Percentiles rank a stretch among this genome's conserved stretches.
Conservation (phyloP, 2,797 vertebrate species). For the Poeciliopsis turneri region DNA sequence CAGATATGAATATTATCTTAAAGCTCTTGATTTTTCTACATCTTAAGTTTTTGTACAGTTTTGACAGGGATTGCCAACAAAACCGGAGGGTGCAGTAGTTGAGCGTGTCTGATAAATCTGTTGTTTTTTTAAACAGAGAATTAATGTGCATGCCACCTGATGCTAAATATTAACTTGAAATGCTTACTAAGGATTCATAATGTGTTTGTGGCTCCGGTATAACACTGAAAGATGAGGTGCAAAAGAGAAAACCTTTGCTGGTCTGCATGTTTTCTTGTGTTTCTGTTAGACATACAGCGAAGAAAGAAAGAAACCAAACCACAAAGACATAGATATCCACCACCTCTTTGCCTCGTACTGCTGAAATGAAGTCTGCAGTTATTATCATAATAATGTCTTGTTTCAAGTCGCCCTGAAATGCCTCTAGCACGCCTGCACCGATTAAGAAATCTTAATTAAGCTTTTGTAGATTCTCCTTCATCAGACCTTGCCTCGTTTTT, state of each 20-base stretch:
- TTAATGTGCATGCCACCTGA: not conserved
- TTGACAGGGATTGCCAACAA: not conserved
- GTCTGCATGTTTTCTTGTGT: slow-evolving; percentile 17
- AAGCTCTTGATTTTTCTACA: not conserved
- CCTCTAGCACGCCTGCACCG: slow-evolving; percentile 74
- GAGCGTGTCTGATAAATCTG: not conserved
- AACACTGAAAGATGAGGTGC: slow-evolving; percentile 1
- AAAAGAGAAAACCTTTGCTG: not conserved
- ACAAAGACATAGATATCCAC: slow-evolving; percentile 31
- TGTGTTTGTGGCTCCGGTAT: not conserved
- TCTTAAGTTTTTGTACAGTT: not conserved
- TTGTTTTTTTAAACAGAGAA: not conserved
- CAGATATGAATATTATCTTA: not conserved
- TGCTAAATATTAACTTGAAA: not conserved
- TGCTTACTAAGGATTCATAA: not conserved
- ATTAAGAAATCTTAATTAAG: slow-evolving; percentile 84
- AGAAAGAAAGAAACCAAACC: slow-evolving; percentile 48
- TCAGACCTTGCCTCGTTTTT: slow-evolving; percentile 73
- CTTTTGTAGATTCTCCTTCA: slow-evolving; percentile 81
- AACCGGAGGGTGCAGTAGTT: not conserved
- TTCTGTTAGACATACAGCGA: slow-evolving; percentile 38
- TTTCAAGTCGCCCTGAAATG: slow-evolving; percentile 77
- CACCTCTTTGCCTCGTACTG: slow-evolving; percentile 30
- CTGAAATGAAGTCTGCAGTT: slow-evolving; percentile 71
- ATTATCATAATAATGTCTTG: slow-evolving; percentile 81